Evolutionary conservation across 2,113 vertebrate species (phyloP).

Genomic region (Pogona vitticeps): DNA sequence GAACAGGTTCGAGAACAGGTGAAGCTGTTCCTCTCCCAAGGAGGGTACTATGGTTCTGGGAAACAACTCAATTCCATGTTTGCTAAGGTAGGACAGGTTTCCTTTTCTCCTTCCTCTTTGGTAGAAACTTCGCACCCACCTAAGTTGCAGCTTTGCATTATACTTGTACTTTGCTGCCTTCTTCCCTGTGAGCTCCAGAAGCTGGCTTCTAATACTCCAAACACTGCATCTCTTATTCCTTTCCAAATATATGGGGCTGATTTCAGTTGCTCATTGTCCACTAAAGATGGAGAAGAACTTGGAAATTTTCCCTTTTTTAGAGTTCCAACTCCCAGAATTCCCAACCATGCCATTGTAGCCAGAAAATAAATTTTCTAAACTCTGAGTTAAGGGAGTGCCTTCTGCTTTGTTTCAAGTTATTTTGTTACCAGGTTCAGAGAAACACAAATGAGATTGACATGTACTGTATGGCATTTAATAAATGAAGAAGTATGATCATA

Average conservation of each 20-base stretch:
- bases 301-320: too few relatives aligned
- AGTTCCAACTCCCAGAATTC: too few relatives aligned
- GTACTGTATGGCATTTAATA: neutral
- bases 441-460: neutral
- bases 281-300: neutral
- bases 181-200: neutral
- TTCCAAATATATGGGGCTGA: neutral
- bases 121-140: neutral
- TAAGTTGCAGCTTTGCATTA: accelerated
- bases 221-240: neutral
- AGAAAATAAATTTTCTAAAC: too few relatives aligned
- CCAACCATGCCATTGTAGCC: too few relatives aligned
- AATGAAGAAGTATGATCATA: neutral
- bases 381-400: neutral
- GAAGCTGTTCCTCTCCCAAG: slow-evolving; percentile 97
- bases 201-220: neutral
- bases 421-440: neutral
- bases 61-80: slow-evolving; percentile 99
- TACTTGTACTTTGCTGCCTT: slow-evolving; percentile 29
- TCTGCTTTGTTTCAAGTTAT: neutral
- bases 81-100: slow-evolving; percentile 87
- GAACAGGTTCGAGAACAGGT: slow-evolving; percentile 98
- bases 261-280: neutral
- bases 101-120: neutral
- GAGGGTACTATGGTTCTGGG: slow-evolving; percentile 96